A percentile compares a stretch with the other conserved stretches of the same genome.
These are phyloP conservation scores for Protobothrops flavoviridis DNA, from an alignment of 2,113 vertebrate species.

Conservation along the genomic window DNA sequence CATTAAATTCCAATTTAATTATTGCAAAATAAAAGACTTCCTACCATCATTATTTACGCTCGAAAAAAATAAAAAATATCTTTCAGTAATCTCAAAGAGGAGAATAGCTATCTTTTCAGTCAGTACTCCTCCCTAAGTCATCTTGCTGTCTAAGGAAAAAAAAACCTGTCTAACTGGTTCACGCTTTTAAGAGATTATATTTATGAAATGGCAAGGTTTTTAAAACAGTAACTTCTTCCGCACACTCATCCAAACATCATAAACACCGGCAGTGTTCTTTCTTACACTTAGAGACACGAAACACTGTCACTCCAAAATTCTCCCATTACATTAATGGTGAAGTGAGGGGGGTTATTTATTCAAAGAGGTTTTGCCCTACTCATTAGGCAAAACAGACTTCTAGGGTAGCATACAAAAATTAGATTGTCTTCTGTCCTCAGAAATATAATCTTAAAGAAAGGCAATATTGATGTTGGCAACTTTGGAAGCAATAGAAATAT, in stretches of 20 bases:
- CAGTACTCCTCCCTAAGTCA: background rate
- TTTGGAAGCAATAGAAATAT: background rate
- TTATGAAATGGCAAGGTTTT: conserved; percentile 4
- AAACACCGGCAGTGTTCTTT: background rate
- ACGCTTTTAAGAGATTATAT: conserved; percentile 11
- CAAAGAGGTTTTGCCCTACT: background rate
- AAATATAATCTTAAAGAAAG: background rate
- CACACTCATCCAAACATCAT: background rate
- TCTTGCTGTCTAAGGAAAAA: background rate
- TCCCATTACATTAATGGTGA: background rate
- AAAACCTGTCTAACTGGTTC: background rate
- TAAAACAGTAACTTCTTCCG: background rate
- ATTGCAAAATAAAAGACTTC: background rate
- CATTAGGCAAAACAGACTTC: background rate
- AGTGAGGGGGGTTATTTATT: background rate
- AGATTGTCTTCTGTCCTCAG: background rate
- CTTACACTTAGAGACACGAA: background rate
- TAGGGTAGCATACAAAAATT: background rate
- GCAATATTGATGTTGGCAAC: background rate
- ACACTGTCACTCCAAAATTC: background rate
- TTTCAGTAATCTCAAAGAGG: background rate
- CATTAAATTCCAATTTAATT: background rate
- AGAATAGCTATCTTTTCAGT: background rate
- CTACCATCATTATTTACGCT: background rate
- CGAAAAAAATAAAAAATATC: background rate